Base-by-base conservation (phyloP, 1,140 invertebrate species). In the Ceratitis capitata region DNA sequence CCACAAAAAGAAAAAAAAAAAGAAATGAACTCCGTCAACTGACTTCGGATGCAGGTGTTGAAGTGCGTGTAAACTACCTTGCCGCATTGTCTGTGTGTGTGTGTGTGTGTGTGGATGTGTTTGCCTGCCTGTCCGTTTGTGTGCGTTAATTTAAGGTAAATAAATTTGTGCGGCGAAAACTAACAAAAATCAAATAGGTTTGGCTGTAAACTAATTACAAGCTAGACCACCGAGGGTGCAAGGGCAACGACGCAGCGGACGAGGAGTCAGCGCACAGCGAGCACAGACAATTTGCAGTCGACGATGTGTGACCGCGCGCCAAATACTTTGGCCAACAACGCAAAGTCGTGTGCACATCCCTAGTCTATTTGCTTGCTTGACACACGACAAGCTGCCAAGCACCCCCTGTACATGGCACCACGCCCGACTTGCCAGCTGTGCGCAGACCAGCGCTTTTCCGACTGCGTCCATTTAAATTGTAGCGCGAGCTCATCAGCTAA, bases 171-270 rank as follows among this genome's bases (percentile, higher is more conserved):
- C 42, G 7, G 69, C 10, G 69, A 78, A n/a, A 78, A 45, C 69
- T 78, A 78, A 78, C 35, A 42, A 78, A 78, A 78, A 78, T 78
- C 69, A 78, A 78, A 78, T 78, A 78, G 12, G n/a, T 45, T n/a
- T 42, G 45, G 69, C 69, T 78, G n/a, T 78, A 45, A 26, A 78
- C 69, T 78, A 78, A 78, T 78, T 78, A 78, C 39, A 78, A 78
- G 45, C 39, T n/a, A 14, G 64, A 78, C 69, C 39, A 78, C 39
- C 19, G 32, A 9, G 39, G 69, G 1, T 35, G 39, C 39, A 39
- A 45, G 69, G n/a, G 1, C 9, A 39, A 23, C 51, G n/a, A 53
- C n/a, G 51, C 51, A n/a, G 19, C 16, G 16, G 16, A n/a, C 14
- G 51, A n/a, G 51, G 51, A 16, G 26, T 16, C 39, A 10, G 19